phyloP scores from a whole-genome alignment of 2,888 invertebrate species.

The Aspidapion aeneum region DNA sequence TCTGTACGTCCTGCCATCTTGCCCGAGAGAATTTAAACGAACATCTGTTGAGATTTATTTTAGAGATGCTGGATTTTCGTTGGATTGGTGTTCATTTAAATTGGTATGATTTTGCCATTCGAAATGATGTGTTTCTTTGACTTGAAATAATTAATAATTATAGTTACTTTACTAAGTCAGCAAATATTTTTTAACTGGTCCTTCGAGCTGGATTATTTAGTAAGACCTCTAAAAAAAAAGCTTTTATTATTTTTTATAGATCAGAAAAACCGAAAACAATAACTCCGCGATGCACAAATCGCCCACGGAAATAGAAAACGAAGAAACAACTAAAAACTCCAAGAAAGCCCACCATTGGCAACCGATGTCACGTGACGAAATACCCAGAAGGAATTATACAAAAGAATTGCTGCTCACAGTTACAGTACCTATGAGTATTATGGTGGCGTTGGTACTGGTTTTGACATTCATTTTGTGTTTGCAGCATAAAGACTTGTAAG shows the following conservation, averaged over 20 bases:
- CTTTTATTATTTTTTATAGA: too few relatives aligned
- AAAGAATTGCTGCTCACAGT: conserved; percentile 67
- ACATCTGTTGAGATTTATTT: conserved; percentile 83
- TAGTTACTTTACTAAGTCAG: too few relatives aligned
- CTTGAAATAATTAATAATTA: too few relatives aligned
- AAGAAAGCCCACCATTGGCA: conserved; percentile 50
- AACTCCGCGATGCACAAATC: conserved; percentile 21
- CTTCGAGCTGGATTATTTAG: too few relatives aligned
- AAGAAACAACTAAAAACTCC: conserved; percentile 5
- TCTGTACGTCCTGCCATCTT: conserved; percentile 67
- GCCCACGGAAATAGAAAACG: conserved; percentile 1
- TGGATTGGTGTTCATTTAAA: conserved; percentile 89
- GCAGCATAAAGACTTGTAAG: conserved; percentile 75
- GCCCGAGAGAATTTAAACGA: conserved; percentile 78
- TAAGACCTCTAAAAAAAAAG: conserved; percentile 12
- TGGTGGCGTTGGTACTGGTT: conserved; percentile 62
- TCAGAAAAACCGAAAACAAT: conserved; percentile 35
- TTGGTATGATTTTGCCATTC: conserved; percentile 59
- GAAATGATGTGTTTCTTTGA: conserved; percentile 7
- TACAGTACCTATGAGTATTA: conserved; percentile 64
- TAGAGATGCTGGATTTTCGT: conserved; percentile 69
- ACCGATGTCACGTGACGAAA: conserved; percentile 55
- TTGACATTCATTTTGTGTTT: conserved; percentile 72
- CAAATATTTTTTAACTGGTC: too few relatives aligned
- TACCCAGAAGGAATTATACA: conserved; percentile 67